These are phyloP conservation scores for Balaenoptera acutorostrata DNA, from an alignment of 2,113 vertebrate species.

Conservation along the genomic window DNA sequence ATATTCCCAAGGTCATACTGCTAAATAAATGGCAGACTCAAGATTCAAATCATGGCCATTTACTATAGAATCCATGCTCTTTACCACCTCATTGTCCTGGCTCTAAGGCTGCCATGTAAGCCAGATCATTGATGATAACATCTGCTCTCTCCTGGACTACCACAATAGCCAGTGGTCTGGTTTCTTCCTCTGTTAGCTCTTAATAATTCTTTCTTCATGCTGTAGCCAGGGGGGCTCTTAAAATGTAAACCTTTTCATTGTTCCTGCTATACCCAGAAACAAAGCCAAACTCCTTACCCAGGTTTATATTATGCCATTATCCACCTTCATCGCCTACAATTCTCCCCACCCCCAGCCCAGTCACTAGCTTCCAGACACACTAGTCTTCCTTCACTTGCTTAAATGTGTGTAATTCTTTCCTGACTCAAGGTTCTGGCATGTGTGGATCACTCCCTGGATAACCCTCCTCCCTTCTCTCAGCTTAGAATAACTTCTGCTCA, in stretches of 20 bases:
- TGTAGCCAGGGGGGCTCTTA: not conserved
- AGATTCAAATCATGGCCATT: not conserved
- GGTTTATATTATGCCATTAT: not conserved
- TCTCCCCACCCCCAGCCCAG: not conserved
- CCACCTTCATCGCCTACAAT: not conserved
- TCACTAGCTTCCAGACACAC: not conserved
- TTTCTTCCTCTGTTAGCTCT: not conserved
- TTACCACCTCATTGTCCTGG: not conserved
- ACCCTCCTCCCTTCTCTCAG: not conserved
- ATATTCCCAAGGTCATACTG: not conserved
- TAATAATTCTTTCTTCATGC: not conserved
- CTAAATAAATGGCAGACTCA: not conserved
- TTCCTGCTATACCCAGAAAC: not conserved
- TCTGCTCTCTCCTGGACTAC: not conserved
- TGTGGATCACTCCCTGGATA: not conserved
- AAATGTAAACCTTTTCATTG: not conserved
- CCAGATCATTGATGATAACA: not conserved
- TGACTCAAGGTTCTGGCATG: not conserved
- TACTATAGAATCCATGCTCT: not conserved
- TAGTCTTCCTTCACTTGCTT: not conserved
- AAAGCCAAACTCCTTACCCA: not conserved
- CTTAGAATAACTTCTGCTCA: not conserved
- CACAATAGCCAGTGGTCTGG: not conserved
- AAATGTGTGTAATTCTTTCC: not conserved
- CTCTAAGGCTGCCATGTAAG: not conserved